Evolutionary conservation across 2,888 invertebrate genomes (phyloP).

Genomic region (Antitype chi): DNA sequence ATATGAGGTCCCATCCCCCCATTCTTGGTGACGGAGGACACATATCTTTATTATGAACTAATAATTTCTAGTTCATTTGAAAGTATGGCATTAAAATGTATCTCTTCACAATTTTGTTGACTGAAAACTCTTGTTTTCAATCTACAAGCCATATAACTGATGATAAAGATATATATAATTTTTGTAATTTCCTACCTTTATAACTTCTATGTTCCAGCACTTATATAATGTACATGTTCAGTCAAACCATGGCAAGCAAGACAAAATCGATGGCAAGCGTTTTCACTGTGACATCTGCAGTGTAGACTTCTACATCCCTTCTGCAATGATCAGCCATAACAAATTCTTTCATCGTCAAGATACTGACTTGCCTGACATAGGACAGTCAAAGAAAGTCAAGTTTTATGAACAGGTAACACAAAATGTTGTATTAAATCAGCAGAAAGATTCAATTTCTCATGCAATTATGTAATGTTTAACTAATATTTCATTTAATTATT

Average conservation of each 20-base stretch:
- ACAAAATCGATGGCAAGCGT: slow-evolving; percentile 67
- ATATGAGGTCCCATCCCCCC: background rate
- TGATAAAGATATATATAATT: background rate
- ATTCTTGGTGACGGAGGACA: slow-evolving; percentile 10
- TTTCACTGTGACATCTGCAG: slow-evolving; percentile 90
- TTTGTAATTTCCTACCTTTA: background rate
- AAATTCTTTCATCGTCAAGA: slow-evolving; percentile 87
- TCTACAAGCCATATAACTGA: background rate
- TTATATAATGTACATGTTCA: slow-evolving; percentile 91
- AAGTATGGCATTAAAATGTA: background rate
- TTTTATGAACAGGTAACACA: slow-evolving; percentile 78
- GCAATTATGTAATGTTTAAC: background rate
- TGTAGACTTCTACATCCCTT: slow-evolving; percentile 89
- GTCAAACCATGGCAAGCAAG: slow-evolving; percentile 81
- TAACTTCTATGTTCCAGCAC: slow-evolving; percentile 80
- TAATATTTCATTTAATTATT: slow-evolving; percentile 56
- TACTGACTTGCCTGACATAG: slow-evolving; percentile 80
- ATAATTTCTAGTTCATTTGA: background rate
- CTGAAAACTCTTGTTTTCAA: background rate
- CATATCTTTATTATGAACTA: background rate
- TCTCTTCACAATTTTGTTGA: background rate
- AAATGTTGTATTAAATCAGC: background rate
- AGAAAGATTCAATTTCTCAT: background rate
- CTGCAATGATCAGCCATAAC: slow-evolving; percentile 91
- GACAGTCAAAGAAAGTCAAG: slow-evolving; percentile 85